These are phyloP conservation scores for Sander lucioperca DNA, from an alignment of 2,113 vertebrate species.

Conservation along the genomic window DNA sequence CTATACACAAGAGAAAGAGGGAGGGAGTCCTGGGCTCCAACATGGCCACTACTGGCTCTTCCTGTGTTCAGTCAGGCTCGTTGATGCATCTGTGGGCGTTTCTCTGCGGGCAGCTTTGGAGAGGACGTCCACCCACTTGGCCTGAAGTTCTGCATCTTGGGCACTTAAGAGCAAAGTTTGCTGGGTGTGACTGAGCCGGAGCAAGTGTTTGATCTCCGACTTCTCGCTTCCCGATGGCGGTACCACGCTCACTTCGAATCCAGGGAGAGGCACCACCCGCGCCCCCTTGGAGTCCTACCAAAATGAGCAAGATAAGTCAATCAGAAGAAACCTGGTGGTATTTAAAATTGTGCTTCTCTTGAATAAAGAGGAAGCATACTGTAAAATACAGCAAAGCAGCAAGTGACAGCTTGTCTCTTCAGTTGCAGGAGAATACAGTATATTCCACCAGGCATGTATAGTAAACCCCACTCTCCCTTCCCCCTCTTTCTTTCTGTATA, in stretches of 20 bases:
- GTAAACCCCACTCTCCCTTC: conserved; percentile 35
- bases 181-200: conserved; percentile 88
- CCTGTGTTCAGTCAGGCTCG: conserved; percentile 75
- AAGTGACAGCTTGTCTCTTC: conserved; percentile 24
- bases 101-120: conserved; percentile 83
- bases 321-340: not conserved
- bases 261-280: conserved; percentile 83
- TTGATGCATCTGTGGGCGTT: conserved; percentile 51
- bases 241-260: conserved; percentile 83
- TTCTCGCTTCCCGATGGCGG: conserved; percentile 78
- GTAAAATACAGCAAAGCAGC: not conserved
- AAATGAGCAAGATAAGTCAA: not conserved
- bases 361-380: not conserved
- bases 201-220: conserved; percentile 81
- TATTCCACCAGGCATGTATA: conserved; percentile 21
- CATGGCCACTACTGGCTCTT: conserved; percentile 78
- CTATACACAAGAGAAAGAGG: conserved; percentile 75
- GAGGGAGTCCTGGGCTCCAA: conserved; percentile 56
- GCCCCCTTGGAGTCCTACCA: conserved; percentile 84
- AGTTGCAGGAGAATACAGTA: conserved; percentile 13
- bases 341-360: not conserved
- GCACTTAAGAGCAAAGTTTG: conserved; percentile 87
- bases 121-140: conserved; percentile 89
- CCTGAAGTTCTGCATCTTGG: conserved; percentile 86
- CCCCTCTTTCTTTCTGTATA: conserved; percentile 57